Conservation (phyloP, 2,888 invertebrate genomes). For the Patella depressa region DNA sequence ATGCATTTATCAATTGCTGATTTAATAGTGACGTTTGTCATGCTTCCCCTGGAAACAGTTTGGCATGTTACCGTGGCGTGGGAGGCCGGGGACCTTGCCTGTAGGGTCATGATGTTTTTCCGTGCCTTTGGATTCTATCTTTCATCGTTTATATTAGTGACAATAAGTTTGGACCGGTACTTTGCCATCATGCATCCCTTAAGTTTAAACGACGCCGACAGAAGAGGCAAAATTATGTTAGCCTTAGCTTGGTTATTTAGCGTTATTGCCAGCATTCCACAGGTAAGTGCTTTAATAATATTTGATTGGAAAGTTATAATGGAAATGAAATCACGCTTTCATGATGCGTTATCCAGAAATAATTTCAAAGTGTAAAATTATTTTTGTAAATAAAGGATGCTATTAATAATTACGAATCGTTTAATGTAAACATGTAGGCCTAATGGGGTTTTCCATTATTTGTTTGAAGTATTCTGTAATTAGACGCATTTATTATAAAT, state of each 20-base stretch:
- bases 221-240: slow-evolving; percentile 58
- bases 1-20: slow-evolving; percentile 86
- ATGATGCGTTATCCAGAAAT: too few relatives aligned
- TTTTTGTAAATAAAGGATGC: too few relatives aligned
- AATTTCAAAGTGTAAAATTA: too few relatives aligned
- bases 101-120: slow-evolving; percentile 81
- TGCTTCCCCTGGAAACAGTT: slow-evolving; percentile 79
- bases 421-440: too few relatives aligned
- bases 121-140: slow-evolving; percentile 84
- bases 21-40: slow-evolving; percentile 84
- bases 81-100: slow-evolving; percentile 82
- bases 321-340: too few relatives aligned
- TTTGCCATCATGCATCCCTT: slow-evolving; percentile 61
- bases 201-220: slow-evolving; percentile 57
- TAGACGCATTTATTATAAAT: too few relatives aligned
- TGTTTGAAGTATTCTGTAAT: too few relatives aligned
- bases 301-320: too few relatives aligned
- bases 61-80: slow-evolving; percentile 85
- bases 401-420: too few relatives aligned
- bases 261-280: slow-evolving; percentile 56
- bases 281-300: slow-evolving; percentile 42
- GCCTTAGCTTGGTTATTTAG: slow-evolving; percentile 56
- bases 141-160: slow-evolving; percentile 83
- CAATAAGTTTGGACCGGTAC: slow-evolving; percentile 76
- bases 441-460: too few relatives aligned